Evolutionary conservation across 2,888 invertebrate species (phyloP), one percentile per base, ranked within the genome.

Genomic region (Masnerella sp.): DNA sequence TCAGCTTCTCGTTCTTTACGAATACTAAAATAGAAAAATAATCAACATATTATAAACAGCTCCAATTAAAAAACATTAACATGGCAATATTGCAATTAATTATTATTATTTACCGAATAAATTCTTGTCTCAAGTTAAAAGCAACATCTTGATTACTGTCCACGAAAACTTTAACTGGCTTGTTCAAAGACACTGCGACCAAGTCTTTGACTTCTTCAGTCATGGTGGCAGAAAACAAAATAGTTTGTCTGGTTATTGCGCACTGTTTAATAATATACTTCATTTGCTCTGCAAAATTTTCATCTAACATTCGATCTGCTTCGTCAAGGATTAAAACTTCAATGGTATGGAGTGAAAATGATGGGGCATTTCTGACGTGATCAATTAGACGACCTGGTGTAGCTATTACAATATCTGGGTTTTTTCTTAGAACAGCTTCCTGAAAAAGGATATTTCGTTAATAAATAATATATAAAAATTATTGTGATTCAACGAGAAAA

Each of bases 201-300:
- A 99, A 89, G 88, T 97, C 97, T 87, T 96, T 94, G 0, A 98
- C 98, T 88, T 96, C 93, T 58, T 98, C 98, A n/a, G 97, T 97
- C 98, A 99, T 99, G 9, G 99, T 99, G 28, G 99, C 99, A 0
- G 99, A 99, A 89, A 99, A 99, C 65, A 99, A 89, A 92, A 99
- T 95, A 0, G 98, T 99, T 88, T 99, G 99, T 7, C 98, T 90
- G 11, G 94, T 96, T 64, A 93, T 91, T 0, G 97, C 92, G 87
- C 99, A 99, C 80, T 97, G 94, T 12, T 93, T 92, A 49, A 99
- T 95, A 81, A 99, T 96, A 88, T 99, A 98, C 84, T 97, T 98
- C 97, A 99, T 97, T 88, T 99, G 99, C 79, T 98, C 98, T 0
- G 97, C 96, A 89, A 99, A 99, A 88, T 97, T 96, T 85, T 99